These are phyloP conservation scores for Nothocercus nigrocapillus DNA, from an alignment of 2,113 vertebrate genomes.

Conservation along the genomic window DNA sequence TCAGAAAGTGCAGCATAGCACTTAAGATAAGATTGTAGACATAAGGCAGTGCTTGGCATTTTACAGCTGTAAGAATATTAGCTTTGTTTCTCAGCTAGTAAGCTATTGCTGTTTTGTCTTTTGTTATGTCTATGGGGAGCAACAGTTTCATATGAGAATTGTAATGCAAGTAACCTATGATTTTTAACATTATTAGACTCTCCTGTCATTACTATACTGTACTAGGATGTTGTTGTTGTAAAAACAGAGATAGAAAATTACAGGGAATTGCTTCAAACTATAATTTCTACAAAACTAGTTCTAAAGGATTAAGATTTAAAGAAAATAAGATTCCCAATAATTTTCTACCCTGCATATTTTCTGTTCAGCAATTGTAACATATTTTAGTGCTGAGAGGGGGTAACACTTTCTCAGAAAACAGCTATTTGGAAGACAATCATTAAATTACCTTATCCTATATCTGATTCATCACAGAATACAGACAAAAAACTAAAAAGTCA, in stretches of 20 bases:
- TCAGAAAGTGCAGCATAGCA: neutral
- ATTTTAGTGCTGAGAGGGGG: neutral
- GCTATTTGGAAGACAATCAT: fast-evolving
- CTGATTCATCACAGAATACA: neutral
- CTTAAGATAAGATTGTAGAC: neutral
- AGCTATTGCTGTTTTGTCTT: neutral
- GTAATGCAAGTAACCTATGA: neutral
- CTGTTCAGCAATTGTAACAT: neutral
- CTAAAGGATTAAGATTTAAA: neutral
- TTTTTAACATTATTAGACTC: neutral
- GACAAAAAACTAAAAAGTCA: neutral
- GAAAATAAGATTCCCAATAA: neutral
- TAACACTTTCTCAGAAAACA: neutral
- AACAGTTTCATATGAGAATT: neutral
- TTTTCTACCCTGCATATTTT: neutral
- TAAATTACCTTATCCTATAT: neutral
- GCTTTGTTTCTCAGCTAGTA: neutral
- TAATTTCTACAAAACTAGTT: neutral
- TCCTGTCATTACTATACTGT: neutral
- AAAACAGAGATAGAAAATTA: neutral
- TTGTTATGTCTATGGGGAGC: neutral
- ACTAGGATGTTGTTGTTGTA: neutral
- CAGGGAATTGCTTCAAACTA: neutral
- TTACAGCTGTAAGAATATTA: neutral
- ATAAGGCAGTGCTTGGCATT: neutral